These are phyloP conservation scores for Aphyosemion australe DNA, from an alignment of 2,113 vertebrate genomes.

Conservation along the genomic window DNA sequence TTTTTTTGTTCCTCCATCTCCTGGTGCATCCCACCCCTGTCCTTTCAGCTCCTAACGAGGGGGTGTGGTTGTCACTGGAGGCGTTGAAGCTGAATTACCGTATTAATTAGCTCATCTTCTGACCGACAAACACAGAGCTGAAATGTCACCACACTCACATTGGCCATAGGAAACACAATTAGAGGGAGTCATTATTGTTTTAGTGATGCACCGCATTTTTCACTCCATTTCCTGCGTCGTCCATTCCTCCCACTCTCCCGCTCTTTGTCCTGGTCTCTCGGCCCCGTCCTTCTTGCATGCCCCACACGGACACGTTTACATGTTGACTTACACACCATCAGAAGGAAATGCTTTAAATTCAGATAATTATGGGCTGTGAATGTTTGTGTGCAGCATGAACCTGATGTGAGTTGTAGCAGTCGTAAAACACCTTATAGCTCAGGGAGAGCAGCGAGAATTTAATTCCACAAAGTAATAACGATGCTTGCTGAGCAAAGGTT, in stretches of 20 bases:
- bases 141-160: slow-evolving; percentile 74
- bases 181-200: slow-evolving; percentile 75
- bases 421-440: slow-evolving; percentile 9
- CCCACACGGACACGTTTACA: slow-evolving; percentile 1
- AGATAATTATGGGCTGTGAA: slow-evolving; percentile 23
- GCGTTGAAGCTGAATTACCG: slow-evolving; percentile 71
- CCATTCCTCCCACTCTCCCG: slow-evolving; percentile 32
- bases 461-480: slow-evolving; percentile 26
- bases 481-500: too few relatives aligned
- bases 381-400: slow-evolving; percentile 8
- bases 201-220: slow-evolving; percentile 47
- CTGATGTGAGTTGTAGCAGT: not conserved
- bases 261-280: slow-evolving; percentile 15
- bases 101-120: slow-evolving; percentile 80
- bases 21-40: slow-evolving; percentile 47
- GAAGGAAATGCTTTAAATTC: slow-evolving; percentile 14
- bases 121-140: slow-evolving; percentile 74
- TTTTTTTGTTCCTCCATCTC: slow-evolving; percentile 24
- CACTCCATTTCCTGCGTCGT: slow-evolving; percentile 50
- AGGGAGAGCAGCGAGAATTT: slow-evolving; percentile 24
- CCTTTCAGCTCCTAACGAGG: slow-evolving; percentile 68
- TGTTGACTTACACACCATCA: slow-evolving; percentile 20
- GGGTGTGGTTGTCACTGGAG: slow-evolving; percentile 71
- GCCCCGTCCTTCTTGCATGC: slow-evolving; percentile 26
- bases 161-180: slow-evolving; percentile 77